Base-by-base conservation (phyloP, 2,888 invertebrate species). In the Oscheius sp. region DNA sequence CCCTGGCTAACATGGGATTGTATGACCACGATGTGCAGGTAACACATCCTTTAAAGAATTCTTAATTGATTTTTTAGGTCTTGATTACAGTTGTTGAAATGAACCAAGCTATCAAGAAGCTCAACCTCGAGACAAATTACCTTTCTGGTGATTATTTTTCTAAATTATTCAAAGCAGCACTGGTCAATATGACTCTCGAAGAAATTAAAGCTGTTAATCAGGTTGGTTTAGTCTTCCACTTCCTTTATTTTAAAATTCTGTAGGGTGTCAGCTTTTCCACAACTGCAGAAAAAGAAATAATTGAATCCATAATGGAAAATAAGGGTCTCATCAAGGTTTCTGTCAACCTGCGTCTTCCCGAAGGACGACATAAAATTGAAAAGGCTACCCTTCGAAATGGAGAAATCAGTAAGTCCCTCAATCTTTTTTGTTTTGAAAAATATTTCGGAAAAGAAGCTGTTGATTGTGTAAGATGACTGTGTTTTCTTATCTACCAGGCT, bases 141-240 rank as follows among this genome's bases (percentile, higher is more conserved):
- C 72, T 87, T 41, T 94, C 93, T 89, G 96, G 96, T 74, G 91
- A 92, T 80, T 93, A 93, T 78, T 92, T 98, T 88, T 93, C 96
- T 80, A 92, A 92, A 89, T 92, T 99, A 78, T 92, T 97, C 81
- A 93, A 84, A 89, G 92, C 95, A 68, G 92, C 97, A 88, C 92
- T 96, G 80, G 92, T 93, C 86, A 94, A 94, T 86, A 93, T 93
- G 89, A 92, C 93, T 76, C 92, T 97, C 58, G 94, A 95, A 91
- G 97, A 98, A 91, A 94, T 98, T 90, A 92, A 97, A 89, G 95
- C 95, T 82, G 93, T 96, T 77, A 99, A 99, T 91, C 98, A 99
- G 93, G 85, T 84, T 63, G 43, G 52, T n/a, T 35, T 29, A n/a
- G 29, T 18, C 16, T n/a, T 16, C 25, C 55, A 13, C 23, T 29